phyloP scores from a whole-genome alignment of 2,888 invertebrate species.

The Sabatieria punctata region DNA sequence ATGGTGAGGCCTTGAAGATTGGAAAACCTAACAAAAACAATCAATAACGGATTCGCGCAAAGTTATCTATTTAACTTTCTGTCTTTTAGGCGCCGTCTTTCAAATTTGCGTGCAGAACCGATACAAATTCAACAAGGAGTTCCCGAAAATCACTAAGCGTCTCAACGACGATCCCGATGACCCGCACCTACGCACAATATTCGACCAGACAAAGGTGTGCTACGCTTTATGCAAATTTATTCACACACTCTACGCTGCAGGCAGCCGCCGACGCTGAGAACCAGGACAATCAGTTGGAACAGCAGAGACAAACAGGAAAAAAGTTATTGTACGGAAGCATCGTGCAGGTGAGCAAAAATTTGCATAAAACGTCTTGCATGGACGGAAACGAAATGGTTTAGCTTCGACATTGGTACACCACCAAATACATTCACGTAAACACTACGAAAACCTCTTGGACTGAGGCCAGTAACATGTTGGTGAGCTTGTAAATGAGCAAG shows the following conservation, averaged over 20 bases:
- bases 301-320: constrained; percentile 30
- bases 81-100: no score
- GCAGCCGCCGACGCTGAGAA: constrained; percentile 28
- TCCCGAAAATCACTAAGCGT: constrained; percentile 20
- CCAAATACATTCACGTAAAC: constrained; percentile 31
- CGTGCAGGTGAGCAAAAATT: no score
- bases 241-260: neutral
- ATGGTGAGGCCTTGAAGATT: no score
- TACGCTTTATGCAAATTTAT: neutral
- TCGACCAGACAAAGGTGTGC: constrained; percentile 26
- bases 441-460: constrained; percentile 29
- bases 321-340: constrained; percentile 32
- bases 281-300: constrained; percentile 31
- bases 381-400: no score
- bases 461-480: constrained; percentile 33
- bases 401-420: constrained; percentile 29
- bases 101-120: constrained; percentile 29
- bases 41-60: no score
- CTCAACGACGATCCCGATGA: constrained; percentile 22
- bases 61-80: no score
- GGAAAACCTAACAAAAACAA: no score
- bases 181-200: constrained; percentile 11
- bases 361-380: no score
- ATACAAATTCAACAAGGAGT: constrained; percentile 31
- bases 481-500: no score